Evolutionary conservation across 1,140 invertebrate species (phyloP).

Genomic region (Dendrolimus kikuchii): DNA sequence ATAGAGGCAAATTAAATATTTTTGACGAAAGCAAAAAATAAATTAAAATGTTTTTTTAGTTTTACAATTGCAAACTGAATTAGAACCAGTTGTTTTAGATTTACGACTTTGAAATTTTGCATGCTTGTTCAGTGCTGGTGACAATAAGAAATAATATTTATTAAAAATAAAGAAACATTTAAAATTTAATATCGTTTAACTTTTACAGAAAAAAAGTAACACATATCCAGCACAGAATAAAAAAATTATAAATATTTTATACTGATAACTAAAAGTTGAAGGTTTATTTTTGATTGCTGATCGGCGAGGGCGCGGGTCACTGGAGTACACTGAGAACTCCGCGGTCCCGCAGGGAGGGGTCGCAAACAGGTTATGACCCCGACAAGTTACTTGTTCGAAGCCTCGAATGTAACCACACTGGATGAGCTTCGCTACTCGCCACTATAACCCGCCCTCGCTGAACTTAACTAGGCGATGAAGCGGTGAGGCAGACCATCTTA

Average conservation of each 20-base stretch:
- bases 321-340: conserved; percentile 42
- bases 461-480: conserved; percentile 12
- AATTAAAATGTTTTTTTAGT: no score
- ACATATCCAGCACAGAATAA: no score
- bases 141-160: no score
- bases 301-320: conserved; percentile 45
- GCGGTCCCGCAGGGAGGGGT: conserved; percentile 59
- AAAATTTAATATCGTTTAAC: no score
- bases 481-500: conserved; percentile 26
- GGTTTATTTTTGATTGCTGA: conserved; percentile 31
- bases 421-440: conserved; percentile 34
- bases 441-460: conserved; percentile 19
- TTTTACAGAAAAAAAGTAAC: no score
- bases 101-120: no score
- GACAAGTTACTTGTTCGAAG: conserved; percentile 66
- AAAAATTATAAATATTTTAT: neutral
- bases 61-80: no score
- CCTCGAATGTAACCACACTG: conserved; percentile 41
- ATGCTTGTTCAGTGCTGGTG: no score
- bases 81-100: no score
- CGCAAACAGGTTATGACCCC: conserved; percentile 70
- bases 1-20: no score
- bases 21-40: no score
- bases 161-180: no score
- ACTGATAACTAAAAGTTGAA: neutral